Percentiles rank a stretch among this genome's conserved stretches.
phyloP scores from a whole-genome alignment of 1,140 invertebrate species.

The Lordiphosa collinella region DNA sequence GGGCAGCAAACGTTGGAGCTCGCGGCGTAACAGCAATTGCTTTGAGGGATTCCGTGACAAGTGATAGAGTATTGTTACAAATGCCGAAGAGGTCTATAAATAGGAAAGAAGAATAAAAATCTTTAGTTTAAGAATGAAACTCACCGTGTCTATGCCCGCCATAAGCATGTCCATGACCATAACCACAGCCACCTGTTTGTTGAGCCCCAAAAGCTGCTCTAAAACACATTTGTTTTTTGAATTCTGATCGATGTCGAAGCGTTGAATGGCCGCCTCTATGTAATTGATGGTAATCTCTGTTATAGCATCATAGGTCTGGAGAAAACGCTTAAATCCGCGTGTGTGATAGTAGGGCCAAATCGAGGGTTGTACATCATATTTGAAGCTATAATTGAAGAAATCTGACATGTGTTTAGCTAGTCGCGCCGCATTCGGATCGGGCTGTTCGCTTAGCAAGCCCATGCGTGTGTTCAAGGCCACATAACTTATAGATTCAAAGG shows the following conservation, averaged over 20 bases:
- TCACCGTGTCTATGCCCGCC: conserved; percentile 88
- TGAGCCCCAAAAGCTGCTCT: conserved; percentile 82
- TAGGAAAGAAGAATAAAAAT: not conserved
- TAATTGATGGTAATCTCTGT: conserved; percentile 57
- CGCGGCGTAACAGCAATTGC: conserved; percentile 80
- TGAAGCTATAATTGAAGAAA: conserved; percentile 80
- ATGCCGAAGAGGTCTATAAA: conserved; percentile 53
- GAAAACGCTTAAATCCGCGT: conserved; percentile 81
- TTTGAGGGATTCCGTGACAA: conserved; percentile 80
- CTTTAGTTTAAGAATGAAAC: accelerated
- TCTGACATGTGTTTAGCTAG: conserved; percentile 82
- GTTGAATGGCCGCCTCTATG: conserved; percentile 62
- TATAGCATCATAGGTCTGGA: conserved; percentile 79
- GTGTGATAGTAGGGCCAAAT: conserved; percentile 84
- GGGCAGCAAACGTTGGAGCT: conserved; percentile 77
- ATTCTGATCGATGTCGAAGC: conserved; percentile 80
- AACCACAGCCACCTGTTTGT: conserved; percentile 82
- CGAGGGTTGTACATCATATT: conserved; percentile 83
- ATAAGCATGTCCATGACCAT: conserved; percentile 88
- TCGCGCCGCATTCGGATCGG: conserved; percentile 78
- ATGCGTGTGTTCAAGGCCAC: conserved; percentile 82
- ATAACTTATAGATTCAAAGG: conserved; percentile 85
- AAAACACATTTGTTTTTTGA: conserved; percentile 81
- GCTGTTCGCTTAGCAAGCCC: conserved; percentile 80
- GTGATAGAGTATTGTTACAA: conserved; percentile 57